Conservation (phyloP, 2,113 vertebrate species). For the Shinisaurus crocodilurus region DNA sequence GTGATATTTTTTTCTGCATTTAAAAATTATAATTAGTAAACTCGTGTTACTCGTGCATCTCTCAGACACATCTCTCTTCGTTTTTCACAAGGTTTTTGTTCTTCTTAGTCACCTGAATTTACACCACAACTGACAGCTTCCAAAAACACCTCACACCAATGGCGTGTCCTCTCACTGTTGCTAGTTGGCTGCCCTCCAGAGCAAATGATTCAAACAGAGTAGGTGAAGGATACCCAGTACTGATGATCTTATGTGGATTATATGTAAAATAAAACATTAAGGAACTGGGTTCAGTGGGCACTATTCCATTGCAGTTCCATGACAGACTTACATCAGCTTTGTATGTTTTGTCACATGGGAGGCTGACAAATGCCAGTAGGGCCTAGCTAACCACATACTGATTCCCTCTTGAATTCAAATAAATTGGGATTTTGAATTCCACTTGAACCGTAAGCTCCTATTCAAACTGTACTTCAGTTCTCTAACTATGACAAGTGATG, state of each 20-base stretch:
- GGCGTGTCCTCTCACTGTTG: not conserved
- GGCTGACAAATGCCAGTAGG: not conserved
- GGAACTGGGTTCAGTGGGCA: too few relatives aligned
- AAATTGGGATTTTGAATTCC: not conserved
- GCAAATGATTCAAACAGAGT: not conserved
- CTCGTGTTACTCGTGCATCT: not conserved
- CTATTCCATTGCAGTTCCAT: not conserved
- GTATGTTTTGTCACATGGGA: not conserved
- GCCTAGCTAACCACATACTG: not conserved
- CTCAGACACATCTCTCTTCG: not conserved
- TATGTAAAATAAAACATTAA: not conserved
- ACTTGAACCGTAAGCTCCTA: not conserved
- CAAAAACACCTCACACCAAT: not conserved
- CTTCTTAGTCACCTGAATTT: not conserved
- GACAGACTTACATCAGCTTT: not conserved
- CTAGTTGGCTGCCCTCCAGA: not conserved
- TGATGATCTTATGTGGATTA: not conserved
- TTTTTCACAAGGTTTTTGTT: not conserved
- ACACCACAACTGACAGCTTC: not conserved
- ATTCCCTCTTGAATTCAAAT: not conserved
- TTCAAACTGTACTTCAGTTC: not conserved
- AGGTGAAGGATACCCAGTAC: not conserved
- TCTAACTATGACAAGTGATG: not conserved
- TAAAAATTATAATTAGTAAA: too few relatives aligned
- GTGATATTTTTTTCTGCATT: too few relatives aligned